phyloP scores from a whole-genome alignment of 92 coral and sea anemone species.

The Blastomussa wellsi region DNA sequence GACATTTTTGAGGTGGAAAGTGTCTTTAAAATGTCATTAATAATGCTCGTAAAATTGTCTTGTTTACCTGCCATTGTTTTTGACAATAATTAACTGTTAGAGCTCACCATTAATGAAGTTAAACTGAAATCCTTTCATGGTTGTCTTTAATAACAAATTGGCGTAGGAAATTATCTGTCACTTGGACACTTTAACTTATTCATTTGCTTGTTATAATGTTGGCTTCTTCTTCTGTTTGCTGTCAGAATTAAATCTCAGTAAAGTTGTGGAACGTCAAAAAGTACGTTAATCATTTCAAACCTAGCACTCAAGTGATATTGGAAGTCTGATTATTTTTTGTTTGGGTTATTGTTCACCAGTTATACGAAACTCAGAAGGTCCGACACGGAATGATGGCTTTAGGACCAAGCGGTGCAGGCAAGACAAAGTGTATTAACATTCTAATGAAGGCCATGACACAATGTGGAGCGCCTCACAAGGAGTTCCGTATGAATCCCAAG shows the following conservation, averaged over 20 bases:
- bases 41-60: too few relatives aligned
- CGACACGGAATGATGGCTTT: slow-evolving; percentile 99
- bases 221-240: background rate
- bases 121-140: too few relatives aligned
- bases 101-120: too few relatives aligned
- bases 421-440: slow-evolving; percentile 94
- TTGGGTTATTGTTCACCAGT: slow-evolving; percentile 44
- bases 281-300: background rate
- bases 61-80: too few relatives aligned
- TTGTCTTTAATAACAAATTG: too few relatives aligned
- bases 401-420: slow-evolving; percentile 99
- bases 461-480: slow-evolving; percentile 95
- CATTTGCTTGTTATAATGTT: background rate
- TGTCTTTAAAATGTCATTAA: too few relatives aligned
- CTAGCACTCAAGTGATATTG: background rate
- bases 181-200: background rate
- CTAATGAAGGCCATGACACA: slow-evolving; percentile 96
- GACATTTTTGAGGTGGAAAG: too few relatives aligned
- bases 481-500: slow-evolving; percentile 98
- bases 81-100: too few relatives aligned
- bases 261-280: too few relatives aligned
- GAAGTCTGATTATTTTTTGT: background rate
- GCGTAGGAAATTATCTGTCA: too few relatives aligned
- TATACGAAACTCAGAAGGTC: slow-evolving; percentile 99
- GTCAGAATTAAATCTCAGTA: background rate